These are phyloP conservation scores for Phalacrocorax pelagicus DNA, from an alignment of 2,113 vertebrate species.

Conservation along the genomic window DNA sequence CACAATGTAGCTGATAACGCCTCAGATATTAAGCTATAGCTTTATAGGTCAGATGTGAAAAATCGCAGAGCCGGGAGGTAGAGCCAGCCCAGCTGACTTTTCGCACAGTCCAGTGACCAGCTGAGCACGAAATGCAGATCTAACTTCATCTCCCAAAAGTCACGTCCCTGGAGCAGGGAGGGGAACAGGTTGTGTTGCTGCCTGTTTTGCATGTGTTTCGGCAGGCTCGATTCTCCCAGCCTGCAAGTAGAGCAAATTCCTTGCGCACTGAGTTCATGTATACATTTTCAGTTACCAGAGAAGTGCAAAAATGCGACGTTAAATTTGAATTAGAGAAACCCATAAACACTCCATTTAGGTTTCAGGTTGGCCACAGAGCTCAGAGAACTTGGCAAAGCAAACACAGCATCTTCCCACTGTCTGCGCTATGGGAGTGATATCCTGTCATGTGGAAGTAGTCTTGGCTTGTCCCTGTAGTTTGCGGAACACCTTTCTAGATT, in stretches of 20 bases:
- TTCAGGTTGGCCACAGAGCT: conserved; percentile 28
- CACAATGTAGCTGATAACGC: not conserved
- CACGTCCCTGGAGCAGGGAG: not conserved
- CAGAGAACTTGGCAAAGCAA: not conserved
- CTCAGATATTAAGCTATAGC: not conserved
- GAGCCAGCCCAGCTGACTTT: not conserved
- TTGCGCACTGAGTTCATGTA: not conserved
- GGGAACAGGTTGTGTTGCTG: not conserved
- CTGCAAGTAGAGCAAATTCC: not conserved
- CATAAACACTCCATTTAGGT: not conserved
- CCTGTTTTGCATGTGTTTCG: not conserved
- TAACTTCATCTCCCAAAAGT: not conserved
- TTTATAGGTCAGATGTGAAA: not conserved
- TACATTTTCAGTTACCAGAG: not conserved
- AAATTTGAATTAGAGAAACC: not conserved
- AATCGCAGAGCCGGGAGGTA: not conserved
- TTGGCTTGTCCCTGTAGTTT: not conserved
- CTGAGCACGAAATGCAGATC: not conserved
- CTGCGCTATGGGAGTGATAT: not conserved
- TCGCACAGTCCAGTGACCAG: not conserved
- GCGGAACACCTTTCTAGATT: conserved; percentile 19
- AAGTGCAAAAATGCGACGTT: not conserved
- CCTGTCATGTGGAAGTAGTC: not conserved
- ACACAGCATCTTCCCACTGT: not conserved
- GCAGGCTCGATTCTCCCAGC: not conserved